Evolutionary conservation across 2,888 invertebrate species (phyloP).

Genomic region (Deilephila elpenor): DNA sequence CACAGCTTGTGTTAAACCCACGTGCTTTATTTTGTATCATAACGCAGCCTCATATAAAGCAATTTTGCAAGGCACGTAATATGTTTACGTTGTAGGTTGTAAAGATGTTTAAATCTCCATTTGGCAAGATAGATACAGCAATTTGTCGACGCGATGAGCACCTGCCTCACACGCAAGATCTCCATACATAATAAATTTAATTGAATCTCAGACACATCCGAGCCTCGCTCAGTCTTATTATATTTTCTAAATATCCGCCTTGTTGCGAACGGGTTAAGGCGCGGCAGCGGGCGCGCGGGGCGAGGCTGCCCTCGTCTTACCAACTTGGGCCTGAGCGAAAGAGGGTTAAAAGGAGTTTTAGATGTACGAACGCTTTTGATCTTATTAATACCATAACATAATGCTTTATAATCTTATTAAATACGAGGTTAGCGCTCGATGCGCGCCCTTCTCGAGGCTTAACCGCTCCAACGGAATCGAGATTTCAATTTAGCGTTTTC

Average conservation of each 20-base stretch:
- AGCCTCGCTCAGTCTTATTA: conserved; percentile 74
- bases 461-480: conserved; percentile 58
- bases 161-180: conserved; percentile 77
- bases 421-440: conserved; percentile 87
- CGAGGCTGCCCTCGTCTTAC: conserved; percentile 81
- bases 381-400: conserved; percentile 91
- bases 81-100: conserved; percentile 33
- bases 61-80: conserved; percentile 37
- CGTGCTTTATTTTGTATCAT: not conserved
- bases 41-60: conserved; percentile 31
- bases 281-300: conserved; percentile 53
- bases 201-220: conserved; percentile 82
- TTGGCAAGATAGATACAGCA: conserved; percentile 59
- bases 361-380: conserved; percentile 88
- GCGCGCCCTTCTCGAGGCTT: conserved; percentile 70
- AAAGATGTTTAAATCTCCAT: conserved; percentile 58
- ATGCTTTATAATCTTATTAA: conserved; percentile 91
- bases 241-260: conserved; percentile 80
- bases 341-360: conserved; percentile 85
- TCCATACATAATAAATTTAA: conserved; percentile 85
- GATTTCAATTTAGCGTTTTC: conserved; percentile 72
- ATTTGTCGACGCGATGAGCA: conserved; percentile 78
- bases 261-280: conserved; percentile 72
- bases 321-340: conserved; percentile 73
- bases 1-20: not conserved